Conservation (phyloP, 2,888 invertebrate species). For the Noctua pronuba region DNA sequence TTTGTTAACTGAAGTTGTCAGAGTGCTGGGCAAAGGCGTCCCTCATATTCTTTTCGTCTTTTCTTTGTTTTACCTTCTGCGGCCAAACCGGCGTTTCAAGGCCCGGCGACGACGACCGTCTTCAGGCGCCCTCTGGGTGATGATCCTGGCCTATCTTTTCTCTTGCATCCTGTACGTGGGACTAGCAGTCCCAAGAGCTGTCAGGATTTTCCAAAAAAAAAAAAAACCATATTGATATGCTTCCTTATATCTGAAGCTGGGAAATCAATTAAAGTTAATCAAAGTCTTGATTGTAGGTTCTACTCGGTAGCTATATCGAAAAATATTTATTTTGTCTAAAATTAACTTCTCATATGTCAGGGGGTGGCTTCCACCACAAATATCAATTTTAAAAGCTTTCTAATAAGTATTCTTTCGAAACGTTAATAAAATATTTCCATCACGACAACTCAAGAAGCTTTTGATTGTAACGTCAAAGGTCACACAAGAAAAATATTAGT, state of each 20-base stretch:
- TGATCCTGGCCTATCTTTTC: not conserved
- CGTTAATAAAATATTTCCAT: conserved; percentile 7
- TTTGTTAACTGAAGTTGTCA: not conserved
- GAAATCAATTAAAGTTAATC: not conserved
- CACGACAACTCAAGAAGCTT: conserved; percentile 1
- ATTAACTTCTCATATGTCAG: not conserved
- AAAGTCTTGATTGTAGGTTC: conserved; percentile 2
- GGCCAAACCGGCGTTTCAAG: too few relatives aligned
- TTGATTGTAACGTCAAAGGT: conserved; percentile 31
- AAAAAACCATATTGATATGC: not conserved
- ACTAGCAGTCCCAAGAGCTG: not conserved
- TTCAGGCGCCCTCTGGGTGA: not conserved
- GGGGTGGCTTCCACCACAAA: not conserved
- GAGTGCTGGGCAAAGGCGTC: not conserved
- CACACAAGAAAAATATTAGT: conserved; percentile 6
- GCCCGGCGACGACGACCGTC: not conserved
- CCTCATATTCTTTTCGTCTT: not conserved
- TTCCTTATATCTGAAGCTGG: not conserved
- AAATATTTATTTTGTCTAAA: not conserved
- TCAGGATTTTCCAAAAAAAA: not conserved
- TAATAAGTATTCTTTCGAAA: conserved; percentile 4
- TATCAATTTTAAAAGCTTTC: conserved; percentile 21
- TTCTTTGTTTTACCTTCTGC: not conserved
- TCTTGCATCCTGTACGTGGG: not conserved
- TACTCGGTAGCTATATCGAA: not conserved